A percentile compares a stretch with the other conserved stretches of the same genome.
These are phyloP conservation scores for Drosophila guanche DNA, from an alignment of 1,140 invertebrate genomes.

Conservation along the genomic window DNA sequence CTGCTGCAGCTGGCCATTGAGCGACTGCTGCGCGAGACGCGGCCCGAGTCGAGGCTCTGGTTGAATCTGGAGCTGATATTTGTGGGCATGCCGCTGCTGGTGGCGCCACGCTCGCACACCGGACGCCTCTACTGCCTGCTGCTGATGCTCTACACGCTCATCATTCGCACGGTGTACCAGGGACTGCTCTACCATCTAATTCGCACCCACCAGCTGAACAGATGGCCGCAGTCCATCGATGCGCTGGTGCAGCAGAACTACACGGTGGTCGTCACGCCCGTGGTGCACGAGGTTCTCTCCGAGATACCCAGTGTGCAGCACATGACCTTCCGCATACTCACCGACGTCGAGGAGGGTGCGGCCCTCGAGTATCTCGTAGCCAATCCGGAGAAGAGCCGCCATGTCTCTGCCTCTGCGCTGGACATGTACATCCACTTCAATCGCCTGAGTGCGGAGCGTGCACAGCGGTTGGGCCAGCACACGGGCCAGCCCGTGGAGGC, in stretches of 20 bases:
- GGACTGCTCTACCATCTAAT: slow-evolving; percentile 67
- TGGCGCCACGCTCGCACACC: slow-evolving; percentile 17
- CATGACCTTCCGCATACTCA: slow-evolving; percentile 45
- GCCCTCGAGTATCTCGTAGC: slow-evolving; percentile 29
- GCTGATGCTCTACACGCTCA: slow-evolving; percentile 60
- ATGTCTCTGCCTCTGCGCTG: slow-evolving; percentile 38
- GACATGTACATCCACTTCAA: slow-evolving; percentile 56
- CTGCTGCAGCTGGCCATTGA: slow-evolving; percentile 41
- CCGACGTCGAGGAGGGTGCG: background rate
- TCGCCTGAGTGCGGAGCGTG: slow-evolving; percentile 17
- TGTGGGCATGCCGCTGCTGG: slow-evolving; percentile 61
- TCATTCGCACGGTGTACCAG: slow-evolving; percentile 72
- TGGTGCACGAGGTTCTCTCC: slow-evolving; percentile 28
- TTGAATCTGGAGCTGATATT: slow-evolving; percentile 49
- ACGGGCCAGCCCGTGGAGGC: background rate
- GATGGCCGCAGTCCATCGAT: slow-evolving; percentile 53
- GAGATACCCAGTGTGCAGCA: slow-evolving; percentile 54
- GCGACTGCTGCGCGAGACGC: slow-evolving; percentile 17
- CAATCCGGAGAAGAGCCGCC: slow-evolving; percentile 3
- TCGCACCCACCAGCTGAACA: slow-evolving; percentile 56
- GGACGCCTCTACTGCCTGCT: slow-evolving; percentile 55
- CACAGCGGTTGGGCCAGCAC: background rate
- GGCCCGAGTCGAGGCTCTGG: slow-evolving; percentile 2
- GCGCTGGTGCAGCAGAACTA: slow-evolving; percentile 55
- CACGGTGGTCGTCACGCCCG: slow-evolving; percentile 41